Base-by-base conservation (phyloP, 2,888 invertebrate genomes). In the Pelosia muscerda region DNA sequence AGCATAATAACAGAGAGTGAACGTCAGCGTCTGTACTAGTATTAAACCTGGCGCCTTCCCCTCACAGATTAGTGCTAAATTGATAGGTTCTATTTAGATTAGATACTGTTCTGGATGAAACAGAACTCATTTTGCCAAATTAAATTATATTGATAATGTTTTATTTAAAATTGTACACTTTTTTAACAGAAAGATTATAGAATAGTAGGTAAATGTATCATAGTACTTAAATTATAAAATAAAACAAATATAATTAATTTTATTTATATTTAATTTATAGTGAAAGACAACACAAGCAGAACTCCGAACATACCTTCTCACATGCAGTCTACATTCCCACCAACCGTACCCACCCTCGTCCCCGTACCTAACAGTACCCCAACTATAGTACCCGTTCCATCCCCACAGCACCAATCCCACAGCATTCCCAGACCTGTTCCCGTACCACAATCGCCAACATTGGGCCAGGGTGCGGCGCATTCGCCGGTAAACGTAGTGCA, bases 291-390 rank as follows among this genome's bases (percentile, higher is more conserved):
- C 78, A 79, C 86, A 13, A 58, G 15, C 34, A 86, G 84, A 63
- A 84, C 92, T 0, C 68, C 89, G 1, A 82, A 59, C 68, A 69
- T 87, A 10, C 87, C 89, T 8, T 78, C 82, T 57, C 89, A 88
- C 83, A 84, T 89, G 87, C 90, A 90, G 72, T 85, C 90, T 1
- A 72, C 88, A 1, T 77, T 89, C 8, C 90, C 90, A 0, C 68
- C 87, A 1, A 76, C 86, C 2, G 75, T 90, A 23, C 92, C 92
- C n/a, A 88, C 90, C 38, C 83, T 92, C 10, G 73, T 92, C 57
- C 92, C 93, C 1, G 85, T 87, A 26, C 77, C 86, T 42, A 72
- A 81, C 81, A 87, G 85, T 87, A 86, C 83, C 83, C 84, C 86
- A 63, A 79, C 83, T 65, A 72, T 84, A 63, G 76, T 86, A 60